These are phyloP conservation scores for Erebia epiphron DNA, from an alignment of 2,888 invertebrate genomes.

Conservation along the genomic window DNA sequence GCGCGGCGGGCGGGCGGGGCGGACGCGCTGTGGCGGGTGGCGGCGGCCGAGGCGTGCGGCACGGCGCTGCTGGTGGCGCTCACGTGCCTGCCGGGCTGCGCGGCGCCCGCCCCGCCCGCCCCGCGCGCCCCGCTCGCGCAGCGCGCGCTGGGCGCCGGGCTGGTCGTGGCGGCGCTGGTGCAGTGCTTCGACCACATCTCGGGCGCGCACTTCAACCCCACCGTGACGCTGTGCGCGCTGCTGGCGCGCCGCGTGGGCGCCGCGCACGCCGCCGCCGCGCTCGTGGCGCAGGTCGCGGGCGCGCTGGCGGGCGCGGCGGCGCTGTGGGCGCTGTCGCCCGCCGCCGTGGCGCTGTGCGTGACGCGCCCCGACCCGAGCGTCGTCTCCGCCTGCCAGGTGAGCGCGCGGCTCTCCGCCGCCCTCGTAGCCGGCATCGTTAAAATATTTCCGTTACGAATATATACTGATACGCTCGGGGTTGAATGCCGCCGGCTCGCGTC, in stretches of 20 bases:
- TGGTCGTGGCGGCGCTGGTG: slow-evolving; percentile 86
- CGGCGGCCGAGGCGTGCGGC: slow-evolving; percentile 85
- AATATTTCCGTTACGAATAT: too few relatives aligned
- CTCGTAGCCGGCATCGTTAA: too few relatives aligned
- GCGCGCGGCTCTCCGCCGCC: not conserved
- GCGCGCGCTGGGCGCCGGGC: slow-evolving; percentile 83
- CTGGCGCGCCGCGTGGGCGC: slow-evolving; percentile 73
- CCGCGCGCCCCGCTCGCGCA: slow-evolving; percentile 58
- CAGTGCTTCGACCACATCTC: slow-evolving; percentile 90
- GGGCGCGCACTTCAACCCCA: slow-evolving; percentile 89
- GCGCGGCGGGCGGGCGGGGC: slow-evolving; percentile 8
- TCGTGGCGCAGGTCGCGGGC: slow-evolving; percentile 61
- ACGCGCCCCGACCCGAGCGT: slow-evolving; percentile 43
- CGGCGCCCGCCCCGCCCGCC: slow-evolving; percentile 49
- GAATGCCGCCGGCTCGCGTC: too few relatives aligned
- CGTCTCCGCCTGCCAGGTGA: slow-evolving; percentile 11
- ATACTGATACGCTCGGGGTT: too few relatives aligned
- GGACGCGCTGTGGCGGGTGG: slow-evolving; percentile 50
- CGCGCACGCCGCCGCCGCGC: slow-evolving; percentile 84
- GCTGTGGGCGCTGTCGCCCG: slow-evolving; percentile 69
- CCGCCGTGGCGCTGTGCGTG: slow-evolving; percentile 46
- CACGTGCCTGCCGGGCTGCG: slow-evolving; percentile 84
- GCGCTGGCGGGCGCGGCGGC: slow-evolving; percentile 63
- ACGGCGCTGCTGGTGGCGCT: slow-evolving; percentile 87
- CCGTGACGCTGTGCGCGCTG: slow-evolving; percentile 86